Base-by-base conservation (phyloP, 2,113 vertebrate genomes). In the Rhinoptilus africanus region DNA sequence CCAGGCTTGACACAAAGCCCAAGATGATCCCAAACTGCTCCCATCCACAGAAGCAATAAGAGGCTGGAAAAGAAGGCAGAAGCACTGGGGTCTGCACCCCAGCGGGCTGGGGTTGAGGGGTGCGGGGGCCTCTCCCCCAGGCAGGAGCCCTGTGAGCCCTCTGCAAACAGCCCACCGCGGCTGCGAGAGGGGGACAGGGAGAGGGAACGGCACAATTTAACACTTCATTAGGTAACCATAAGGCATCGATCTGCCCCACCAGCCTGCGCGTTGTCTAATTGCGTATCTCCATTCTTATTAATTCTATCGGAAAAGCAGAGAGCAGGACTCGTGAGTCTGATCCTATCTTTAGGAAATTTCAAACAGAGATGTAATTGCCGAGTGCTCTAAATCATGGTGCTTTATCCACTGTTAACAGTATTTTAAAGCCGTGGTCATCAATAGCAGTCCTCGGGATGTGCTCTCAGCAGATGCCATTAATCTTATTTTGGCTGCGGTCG, bases 261-360 rank as follows among this genome's bases (percentile, higher is more conserved):
- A 85, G 81, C 54, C 86, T 24, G 45, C 3, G 1, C 0, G 1
- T 73, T 60, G 80, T 73, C 83, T 96, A 92, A 97, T 89, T 96
- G 77, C 48, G 2, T 54, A 80, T 80, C 92, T 85, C 77, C 88
- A 19, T 94, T 68, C 76, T 94, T 96, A 94, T 54, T 95, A 92
- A 84, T 71, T 88, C 74, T 81, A 69, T 82, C 0, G 10, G 81
- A 95, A 92, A 97, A 93, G 87, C 88, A 75, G 88, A 75, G 86
- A 82, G 85, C 79, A 39, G 79, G 71, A 82, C 75, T 57, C 2
- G 0, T 60, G 87, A 91, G 47, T 13, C 89, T 62, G 89, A 95
- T 79, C 91, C 74, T 85, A 87, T 79, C 93, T 75, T 96, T 68
- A 90, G 84, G 91, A 95, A 92, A 94, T 95, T 90, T 95, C 91